Evolutionary conservation across 2,888 invertebrate genomes (phyloP).

Genomic region (Zaprionus bogoriensis): DNA sequence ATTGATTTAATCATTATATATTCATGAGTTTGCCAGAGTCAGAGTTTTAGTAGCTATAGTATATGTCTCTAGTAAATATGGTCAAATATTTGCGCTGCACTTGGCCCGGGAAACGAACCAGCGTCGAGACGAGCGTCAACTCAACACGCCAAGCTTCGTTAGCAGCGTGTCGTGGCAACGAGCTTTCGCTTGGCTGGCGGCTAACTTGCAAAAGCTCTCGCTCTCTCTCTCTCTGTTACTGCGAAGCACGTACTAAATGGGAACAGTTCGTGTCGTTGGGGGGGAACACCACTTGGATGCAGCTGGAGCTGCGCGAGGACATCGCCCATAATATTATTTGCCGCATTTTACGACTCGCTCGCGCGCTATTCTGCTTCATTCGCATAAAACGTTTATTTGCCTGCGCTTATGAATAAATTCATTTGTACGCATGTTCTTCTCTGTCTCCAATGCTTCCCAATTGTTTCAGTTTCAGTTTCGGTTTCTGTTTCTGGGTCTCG

Average conservation of each 20-base stretch:
- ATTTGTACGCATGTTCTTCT: constrained; percentile 35
- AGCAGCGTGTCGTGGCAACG: constrained; percentile 13
- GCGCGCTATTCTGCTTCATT: constrained; percentile 27
- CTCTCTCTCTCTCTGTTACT: too few relatives aligned
- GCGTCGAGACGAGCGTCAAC: neutral
- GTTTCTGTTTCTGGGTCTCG: neutral
- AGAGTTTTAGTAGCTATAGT: too few relatives aligned
- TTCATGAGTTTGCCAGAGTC: too few relatives aligned
- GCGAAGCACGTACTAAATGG: constrained; percentile 5
- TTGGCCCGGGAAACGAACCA: constrained; percentile 29
- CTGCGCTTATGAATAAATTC: constrained; percentile 54
- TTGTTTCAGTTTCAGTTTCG: neutral
- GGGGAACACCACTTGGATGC: too few relatives aligned
- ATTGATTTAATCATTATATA: too few relatives aligned
- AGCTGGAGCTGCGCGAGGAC: constrained; percentile 15
- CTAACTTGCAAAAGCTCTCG: constrained; percentile 42
- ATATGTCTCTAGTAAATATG: too few relatives aligned
- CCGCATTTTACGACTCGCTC: constrained; percentile 9
- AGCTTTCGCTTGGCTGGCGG: constrained; percentile 21
- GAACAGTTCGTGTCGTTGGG: too few relatives aligned
- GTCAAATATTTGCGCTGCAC: too few relatives aligned
- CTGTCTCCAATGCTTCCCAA: neutral
- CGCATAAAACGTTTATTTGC: constrained; percentile 69
- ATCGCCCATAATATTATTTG: constrained; percentile 13
- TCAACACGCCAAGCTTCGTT: neutral